Evolutionary conservation across 2,888 invertebrate genomes (phyloP).

Genomic region (Aleiodes alternator): DNA sequence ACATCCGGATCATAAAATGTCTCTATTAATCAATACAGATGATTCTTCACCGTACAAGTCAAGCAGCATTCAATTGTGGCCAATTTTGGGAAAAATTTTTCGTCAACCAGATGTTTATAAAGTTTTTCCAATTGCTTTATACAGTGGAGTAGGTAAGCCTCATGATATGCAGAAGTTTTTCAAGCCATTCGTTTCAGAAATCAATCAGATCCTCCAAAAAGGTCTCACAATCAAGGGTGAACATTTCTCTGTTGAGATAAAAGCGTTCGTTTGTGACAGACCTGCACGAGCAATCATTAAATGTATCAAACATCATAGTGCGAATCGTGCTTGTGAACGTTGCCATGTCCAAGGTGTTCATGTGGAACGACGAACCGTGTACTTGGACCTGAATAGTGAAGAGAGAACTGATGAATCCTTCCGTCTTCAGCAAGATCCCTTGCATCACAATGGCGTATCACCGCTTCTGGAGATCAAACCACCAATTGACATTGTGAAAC

Average conservation of each 20-base stretch:
- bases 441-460: slow-evolving; percentile 41
- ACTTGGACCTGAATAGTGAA: not conserved
- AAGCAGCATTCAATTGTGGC: slow-evolving; percentile 11
- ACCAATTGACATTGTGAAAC: slow-evolving; percentile 36
- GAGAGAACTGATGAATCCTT: not conserved
- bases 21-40: not conserved
- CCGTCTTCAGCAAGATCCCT: slow-evolving; percentile 18
- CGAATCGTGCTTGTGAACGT: slow-evolving; percentile 9
- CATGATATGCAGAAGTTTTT: not conserved
- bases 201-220: not conserved
- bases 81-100: not conserved
- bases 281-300: not conserved
- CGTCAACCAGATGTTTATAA: not conserved
- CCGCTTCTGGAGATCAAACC: slow-evolving; percentile 31
- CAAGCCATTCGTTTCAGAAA: not conserved
- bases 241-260: not conserved
- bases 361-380: slow-evolving; percentile 5
- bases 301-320: slow-evolving; percentile 13
- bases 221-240: not conserved
- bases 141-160: slow-evolving; percentile 2
- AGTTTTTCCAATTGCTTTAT: slow-evolving; percentile 4
- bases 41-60: slow-evolving; percentile 14
- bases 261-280: slow-evolving; percentile 18
- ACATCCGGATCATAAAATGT: too few species aligned
- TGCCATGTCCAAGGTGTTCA: not conserved